These are phyloP conservation scores for Leucoptera coffeella DNA, from an alignment of 2,888 invertebrate species.

Conservation along the genomic window DNA sequence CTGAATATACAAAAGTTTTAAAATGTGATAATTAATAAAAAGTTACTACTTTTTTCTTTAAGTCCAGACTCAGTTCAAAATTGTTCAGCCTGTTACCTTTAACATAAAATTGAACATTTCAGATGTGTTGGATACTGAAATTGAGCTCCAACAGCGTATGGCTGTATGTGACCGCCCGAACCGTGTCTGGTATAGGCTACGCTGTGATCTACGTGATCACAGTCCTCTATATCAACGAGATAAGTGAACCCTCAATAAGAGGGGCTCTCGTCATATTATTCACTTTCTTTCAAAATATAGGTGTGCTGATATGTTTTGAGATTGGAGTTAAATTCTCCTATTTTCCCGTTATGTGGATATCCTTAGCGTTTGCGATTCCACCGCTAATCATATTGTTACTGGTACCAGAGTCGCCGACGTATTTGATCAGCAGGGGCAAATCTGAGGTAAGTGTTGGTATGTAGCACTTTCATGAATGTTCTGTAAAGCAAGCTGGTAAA, in stretches of 20 bases:
- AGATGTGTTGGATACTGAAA: slow-evolving; percentile 6
- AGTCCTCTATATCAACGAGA: slow-evolving; percentile 13
- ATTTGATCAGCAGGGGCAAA: slow-evolving; percentile 6
- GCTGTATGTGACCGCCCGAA: slow-evolving; percentile 3
- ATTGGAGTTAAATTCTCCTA: slow-evolving; percentile 4
- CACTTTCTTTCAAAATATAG: slow-evolving; percentile 6
- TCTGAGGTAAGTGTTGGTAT: slow-evolving; percentile 6
- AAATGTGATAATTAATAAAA: no score
- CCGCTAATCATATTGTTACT: slow-evolving; percentile 3
- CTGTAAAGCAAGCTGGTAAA: no score
- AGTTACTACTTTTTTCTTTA: no score
- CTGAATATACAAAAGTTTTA: no score
- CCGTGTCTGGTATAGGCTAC: slow-evolving; percentile 4
- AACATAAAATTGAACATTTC: no score
- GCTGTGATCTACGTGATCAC: slow-evolving; percentile 5
- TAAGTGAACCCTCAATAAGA: slow-evolving; percentile 12
- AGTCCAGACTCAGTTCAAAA: no score
- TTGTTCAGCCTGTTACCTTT: no score
- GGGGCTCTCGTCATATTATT: slow-evolving; percentile 12
- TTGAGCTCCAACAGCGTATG: slow-evolving; percentile 1
- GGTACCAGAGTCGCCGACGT: slow-evolving; percentile 9
- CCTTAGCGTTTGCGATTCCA: slow-evolving; percentile 2
- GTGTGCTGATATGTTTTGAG: slow-evolving; percentile 4
- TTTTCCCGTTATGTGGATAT: slow-evolving; percentile 3
- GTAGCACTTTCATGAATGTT: no score